Evolutionary conservation across 1,140 invertebrate species (phyloP).

Genomic region (Drepana arcuata): DNA sequence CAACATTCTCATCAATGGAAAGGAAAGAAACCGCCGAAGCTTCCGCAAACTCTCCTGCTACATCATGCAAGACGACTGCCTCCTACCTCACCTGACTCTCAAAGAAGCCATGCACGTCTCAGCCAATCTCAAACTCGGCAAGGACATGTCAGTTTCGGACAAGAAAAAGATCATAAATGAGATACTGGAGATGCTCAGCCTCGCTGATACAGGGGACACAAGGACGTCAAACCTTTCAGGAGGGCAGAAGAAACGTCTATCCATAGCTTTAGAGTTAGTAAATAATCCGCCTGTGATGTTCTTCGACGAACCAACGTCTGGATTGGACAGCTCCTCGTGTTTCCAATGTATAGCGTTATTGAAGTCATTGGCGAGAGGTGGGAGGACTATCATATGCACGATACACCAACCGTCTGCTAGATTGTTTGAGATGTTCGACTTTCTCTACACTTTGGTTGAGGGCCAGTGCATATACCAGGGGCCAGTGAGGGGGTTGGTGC

Average conservation of each 20-base stretch:
- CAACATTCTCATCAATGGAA: conserved; percentile 87
- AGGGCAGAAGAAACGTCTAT: conserved; percentile 93
- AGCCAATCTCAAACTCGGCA: conserved; percentile 92
- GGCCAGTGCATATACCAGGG: conserved; percentile 95
- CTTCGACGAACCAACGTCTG: conserved; percentile 97
- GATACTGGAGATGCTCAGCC: conserved; percentile 85
- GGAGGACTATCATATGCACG: conserved; percentile 94
- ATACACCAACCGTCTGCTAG: conserved; percentile 97
- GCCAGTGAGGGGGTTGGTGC: conserved; percentile 83
- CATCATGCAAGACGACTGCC: conserved; percentile 96
- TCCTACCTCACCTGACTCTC: conserved; percentile 90
- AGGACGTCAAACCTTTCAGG: conserved; percentile 88
- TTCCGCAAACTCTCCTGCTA: conserved; percentile 96
- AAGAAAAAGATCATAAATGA: conserved; percentile 88
- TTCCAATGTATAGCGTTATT: conserved; percentile 91
- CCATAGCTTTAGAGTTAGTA: conserved; percentile 89
- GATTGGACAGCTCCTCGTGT: conserved; percentile 93
- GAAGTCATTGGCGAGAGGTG: conserved; percentile 83
- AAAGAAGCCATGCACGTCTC: conserved; percentile 92
- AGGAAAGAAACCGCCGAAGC: conserved; percentile 85
- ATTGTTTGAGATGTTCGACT: conserved; percentile 96
- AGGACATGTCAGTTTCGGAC: conserved; percentile 80
- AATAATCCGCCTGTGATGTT: conserved; percentile 97
- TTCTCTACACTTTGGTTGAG: conserved; percentile 90
- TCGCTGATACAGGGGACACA: conserved; percentile 83